Percentiles rank a stretch among this genome's conserved stretches.
Conservation (phyloP, 2,888 invertebrate species). For the Crioceris asparagi region DNA sequence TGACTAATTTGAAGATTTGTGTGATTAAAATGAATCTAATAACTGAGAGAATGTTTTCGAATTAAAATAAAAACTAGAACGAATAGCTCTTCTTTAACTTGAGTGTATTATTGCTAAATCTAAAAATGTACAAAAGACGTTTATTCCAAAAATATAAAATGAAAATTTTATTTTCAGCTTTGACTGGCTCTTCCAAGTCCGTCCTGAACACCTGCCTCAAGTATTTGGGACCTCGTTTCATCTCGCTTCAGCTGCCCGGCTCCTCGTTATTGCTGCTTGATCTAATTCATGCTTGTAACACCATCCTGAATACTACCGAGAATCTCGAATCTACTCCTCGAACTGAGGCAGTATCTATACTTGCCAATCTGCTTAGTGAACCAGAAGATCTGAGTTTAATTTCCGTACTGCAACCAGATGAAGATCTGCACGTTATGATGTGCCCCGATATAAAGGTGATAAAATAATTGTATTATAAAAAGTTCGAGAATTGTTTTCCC, state of each 20-base stretch:
- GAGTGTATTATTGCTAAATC: too few relatives aligned
- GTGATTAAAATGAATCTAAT: too few relatives aligned
- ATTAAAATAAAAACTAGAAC: too few relatives aligned
- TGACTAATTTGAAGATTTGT: too few relatives aligned
- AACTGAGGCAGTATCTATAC: slow-evolving; percentile 80
- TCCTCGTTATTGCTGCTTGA: slow-evolving; percentile 78
- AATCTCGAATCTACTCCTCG: slow-evolving; percentile 59
- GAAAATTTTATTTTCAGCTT: slow-evolving; percentile 33
- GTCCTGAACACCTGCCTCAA: slow-evolving; percentile 68
- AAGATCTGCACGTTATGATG: slow-evolving; percentile 43
- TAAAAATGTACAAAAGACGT: not conserved
- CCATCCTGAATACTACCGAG: slow-evolving; percentile 73
- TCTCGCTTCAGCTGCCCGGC: slow-evolving; percentile 80
- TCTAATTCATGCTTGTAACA: slow-evolving; percentile 82
- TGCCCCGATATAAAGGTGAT: slow-evolving; percentile 71
- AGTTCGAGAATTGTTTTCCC: too few relatives aligned
- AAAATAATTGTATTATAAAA: too few relatives aligned
- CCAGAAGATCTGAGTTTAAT: slow-evolving; percentile 54
- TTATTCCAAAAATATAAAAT: not conserved
- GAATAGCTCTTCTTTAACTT: too few relatives aligned
- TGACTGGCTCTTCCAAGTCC: slow-evolving; percentile 60
- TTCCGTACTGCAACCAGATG: slow-evolving; percentile 47
- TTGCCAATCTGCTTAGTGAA: slow-evolving; percentile 77
- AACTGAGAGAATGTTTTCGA: too few relatives aligned
- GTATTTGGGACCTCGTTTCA: slow-evolving; percentile 71